Evolutionary conservation across 2,888 invertebrate genomes (phyloP).

Genomic region (Rhingia campestris): DNA sequence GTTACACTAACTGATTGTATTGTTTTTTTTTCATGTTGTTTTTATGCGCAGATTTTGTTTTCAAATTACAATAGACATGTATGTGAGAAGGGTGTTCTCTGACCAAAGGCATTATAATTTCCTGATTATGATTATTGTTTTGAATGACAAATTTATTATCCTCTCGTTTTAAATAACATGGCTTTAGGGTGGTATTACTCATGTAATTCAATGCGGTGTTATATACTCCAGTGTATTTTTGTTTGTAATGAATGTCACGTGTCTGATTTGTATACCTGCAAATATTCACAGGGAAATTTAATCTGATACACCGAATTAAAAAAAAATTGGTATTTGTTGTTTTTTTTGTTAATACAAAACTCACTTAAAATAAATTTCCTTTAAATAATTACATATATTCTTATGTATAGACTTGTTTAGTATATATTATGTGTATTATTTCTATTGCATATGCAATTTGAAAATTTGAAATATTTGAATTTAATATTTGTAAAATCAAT

Average conservation of each 20-base stretch:
- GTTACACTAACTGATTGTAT: constrained; percentile 37
- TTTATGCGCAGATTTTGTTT: constrained; percentile 19
- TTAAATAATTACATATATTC: too few species aligned
- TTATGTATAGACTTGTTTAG: too few species aligned
- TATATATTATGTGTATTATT: too few species aligned
- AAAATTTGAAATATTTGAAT: too few species aligned
- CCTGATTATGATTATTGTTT: constrained; percentile 24
- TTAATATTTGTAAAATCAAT: too few species aligned
- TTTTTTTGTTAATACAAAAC: too few species aligned
- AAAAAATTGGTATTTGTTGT: too few species aligned
- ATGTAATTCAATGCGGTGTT: constrained; percentile 24
- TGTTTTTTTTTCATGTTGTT: constrained; percentile 11
- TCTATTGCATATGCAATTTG: too few species aligned
- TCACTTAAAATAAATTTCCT: too few species aligned
- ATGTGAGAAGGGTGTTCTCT: constrained; percentile 3
- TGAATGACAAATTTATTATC: constrained; percentile 45
- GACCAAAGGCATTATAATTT: constrained; percentile 3
- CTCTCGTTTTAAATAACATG: constrained; percentile 46
- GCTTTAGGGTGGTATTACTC: constrained; percentile 10
- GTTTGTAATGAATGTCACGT: constrained; percentile 28
- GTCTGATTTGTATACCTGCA: constrained; percentile 25
- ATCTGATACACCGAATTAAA: too few species aligned
- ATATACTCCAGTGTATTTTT: constrained; percentile 20
- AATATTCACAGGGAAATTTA: not conserved
- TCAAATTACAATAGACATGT: constrained; percentile 5